These are phyloP conservation scores for Harlomillsia oculata DNA, from an alignment of 1,140 invertebrate species.

Conservation along the genomic window DNA sequence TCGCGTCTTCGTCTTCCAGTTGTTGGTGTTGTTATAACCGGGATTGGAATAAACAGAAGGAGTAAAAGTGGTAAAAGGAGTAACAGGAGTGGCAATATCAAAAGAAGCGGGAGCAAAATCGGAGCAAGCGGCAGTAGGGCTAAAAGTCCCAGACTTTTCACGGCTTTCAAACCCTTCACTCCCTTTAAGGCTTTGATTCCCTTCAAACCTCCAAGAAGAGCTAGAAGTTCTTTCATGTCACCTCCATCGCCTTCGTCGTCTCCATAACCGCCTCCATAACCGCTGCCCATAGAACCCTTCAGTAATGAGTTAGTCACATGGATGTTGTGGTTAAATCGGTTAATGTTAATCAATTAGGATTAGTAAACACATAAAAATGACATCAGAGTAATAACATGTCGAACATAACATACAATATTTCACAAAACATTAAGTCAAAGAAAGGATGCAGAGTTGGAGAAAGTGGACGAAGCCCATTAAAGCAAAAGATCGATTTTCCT, in stretches of 20 bases:
- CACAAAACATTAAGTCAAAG: not conserved
- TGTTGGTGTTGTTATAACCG: constrained; percentile 9
- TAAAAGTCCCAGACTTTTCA: constrained; percentile 10
- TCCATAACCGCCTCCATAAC: not conserved
- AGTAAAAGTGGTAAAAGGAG: constrained; percentile 9
- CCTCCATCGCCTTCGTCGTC: constrained; percentile 9
- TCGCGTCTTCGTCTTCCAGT: not conserved
- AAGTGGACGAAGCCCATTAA: not conserved
- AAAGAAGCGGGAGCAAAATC: constrained; percentile 9
- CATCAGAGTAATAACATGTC: not conserved
- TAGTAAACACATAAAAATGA: not conserved
- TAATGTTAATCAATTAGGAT: constrained; percentile 1
- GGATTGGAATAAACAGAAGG: constrained; percentile 19
- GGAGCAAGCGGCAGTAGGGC: constrained; percentile 9
- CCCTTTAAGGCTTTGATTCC: constrained; percentile 17
- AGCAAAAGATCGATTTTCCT: too few relatives aligned
- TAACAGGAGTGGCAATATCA: constrained; percentile 5
- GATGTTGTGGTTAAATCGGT: too few relatives aligned
- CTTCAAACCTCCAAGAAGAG: constrained; percentile 5
- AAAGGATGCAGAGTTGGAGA: not conserved
- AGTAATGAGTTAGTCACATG: not conserved
- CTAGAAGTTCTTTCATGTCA: constrained; percentile 11
- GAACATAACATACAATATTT: not conserved
- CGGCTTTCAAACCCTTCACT: constrained; percentile 20
- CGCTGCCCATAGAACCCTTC: not conserved